Evolutionary conservation across 2,797 vertebrate genomes (phyloP), one percentile per base, ranked within the genome.

Genomic region (Pangasius djambal): DNA sequence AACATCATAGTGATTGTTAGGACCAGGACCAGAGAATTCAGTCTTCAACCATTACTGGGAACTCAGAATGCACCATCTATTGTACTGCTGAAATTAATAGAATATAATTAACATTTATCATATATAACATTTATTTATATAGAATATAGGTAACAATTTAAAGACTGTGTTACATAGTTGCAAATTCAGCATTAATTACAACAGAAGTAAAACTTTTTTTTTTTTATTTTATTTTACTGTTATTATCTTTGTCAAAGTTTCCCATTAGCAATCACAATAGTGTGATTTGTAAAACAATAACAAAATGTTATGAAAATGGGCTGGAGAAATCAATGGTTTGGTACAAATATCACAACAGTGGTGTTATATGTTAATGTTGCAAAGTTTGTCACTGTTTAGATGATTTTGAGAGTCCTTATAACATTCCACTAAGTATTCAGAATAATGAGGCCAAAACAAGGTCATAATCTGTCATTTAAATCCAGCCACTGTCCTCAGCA

Each of bases 401-500:
- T 57, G 57, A 78, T 55, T 86, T 79, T 52, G 28, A 91, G 81
- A 87, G 86, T 85, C 81, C 63, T 85, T 89, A 59, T 16, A 79
- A n/a, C 40, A 83, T 70, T n/a, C 10, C 57, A 75, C 65, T 75
- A 86, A 50, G 83, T 40, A 84, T 88, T 91, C 61, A 20, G 75
- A 89, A 78, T 86, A 85, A 88, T 89, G 83, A 86, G 84, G 65
- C 69, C 75, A 87, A 72, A 84, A 61, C 77, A 83, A 83, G 78
- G 86, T 90, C 77, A 87, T 74, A 87, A 77, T 88, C 63, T 52
- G 50, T 90, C 88, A 83, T 92, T 90, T 88, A 89, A 88, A 77
- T 79, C 79, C 78, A 86, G 25, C 72, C 59, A 89, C 86, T 83
- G 89, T 37, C 63, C 86, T 67, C 37, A 88, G 81, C 86, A 83